Base-by-base conservation (phyloP, 2,113 vertebrate genomes). In the Leiothrix lutea region DNA sequence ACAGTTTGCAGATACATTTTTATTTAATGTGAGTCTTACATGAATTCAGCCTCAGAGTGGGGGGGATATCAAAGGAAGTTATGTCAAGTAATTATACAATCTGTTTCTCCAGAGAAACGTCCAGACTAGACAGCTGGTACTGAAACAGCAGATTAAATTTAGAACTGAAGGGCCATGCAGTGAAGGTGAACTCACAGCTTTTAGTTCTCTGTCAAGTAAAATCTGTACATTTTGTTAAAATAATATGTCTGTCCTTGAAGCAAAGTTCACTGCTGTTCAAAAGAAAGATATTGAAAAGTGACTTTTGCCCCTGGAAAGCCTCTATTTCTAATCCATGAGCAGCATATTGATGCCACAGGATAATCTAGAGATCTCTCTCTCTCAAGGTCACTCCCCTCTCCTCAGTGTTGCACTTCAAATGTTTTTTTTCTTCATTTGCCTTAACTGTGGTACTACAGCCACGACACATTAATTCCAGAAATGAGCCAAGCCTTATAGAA, bases 71-170 rank as follows among this genome's bases (percentile, higher is more conserved):
- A 89, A 87, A 92, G 78, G 16, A 72, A 70, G 70, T 65, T 84
- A 67, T 44, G 70, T 91, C 62, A 60, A 93, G 53, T 83, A 95
- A 94, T 95, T 83, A 88, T 36, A 83, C 75, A 96, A 71, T 78
- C 88, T 92, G 50, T 80, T 95, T 92, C 85, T 93, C 79, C 60
- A 84, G 85, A 84, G 67, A 86, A 86, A 81, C 48, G 65, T 61
- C 83, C 90, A 26, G 28, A n/a, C 83, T 74, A 90, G 83, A 88
- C 83, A 92, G 80, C 6, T 92, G 86, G 65, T 9, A 1, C 61
- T 81, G 77, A 92, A 81, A 86, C 18, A 78, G 67, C n/a, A 70
- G 80, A 80, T 92, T 95, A 92, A 91, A 95, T 92, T 95, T 94
- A 67, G 64, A 92, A 93, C 51, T 50, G 51, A 83, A 90, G 31